These are phyloP conservation scores for Phyllostomus hastatus DNA, from an alignment of 2,113 vertebrate genomes.

Conservation along the genomic window DNA sequence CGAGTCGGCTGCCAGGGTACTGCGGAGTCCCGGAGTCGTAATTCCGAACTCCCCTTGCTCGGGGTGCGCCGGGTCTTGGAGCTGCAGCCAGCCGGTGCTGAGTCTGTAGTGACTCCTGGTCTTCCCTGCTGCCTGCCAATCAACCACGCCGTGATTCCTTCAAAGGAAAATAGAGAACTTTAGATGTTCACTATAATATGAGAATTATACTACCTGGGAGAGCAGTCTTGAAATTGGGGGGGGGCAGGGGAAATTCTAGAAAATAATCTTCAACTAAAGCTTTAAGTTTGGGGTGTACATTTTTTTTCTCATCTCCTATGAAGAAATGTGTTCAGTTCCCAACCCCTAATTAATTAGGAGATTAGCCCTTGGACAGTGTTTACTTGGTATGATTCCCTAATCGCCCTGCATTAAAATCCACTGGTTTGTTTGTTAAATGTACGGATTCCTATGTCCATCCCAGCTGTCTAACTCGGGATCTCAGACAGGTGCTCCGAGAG, in stretches of 20 bases:
- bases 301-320: not conserved
- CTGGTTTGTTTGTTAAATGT: conserved; percentile 61
- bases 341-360: conserved; percentile 54
- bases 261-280: not conserved
- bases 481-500: not conserved
- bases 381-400: conserved; percentile 42
- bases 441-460: not conserved
- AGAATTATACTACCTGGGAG: not conserved
- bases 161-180: not conserved
- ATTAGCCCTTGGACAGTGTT: conserved; percentile 48
- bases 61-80: not conserved
- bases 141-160: not conserved
- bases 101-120: not conserved
- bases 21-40: not conserved
- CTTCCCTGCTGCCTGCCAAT: not conserved
- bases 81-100: not conserved
- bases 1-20: not conserved
- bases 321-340: conserved; percentile 40
- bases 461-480: not conserved
- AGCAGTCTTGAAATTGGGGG: not conserved
- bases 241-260: not conserved
- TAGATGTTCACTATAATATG: not conserved
- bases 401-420: conserved; percentile 29
- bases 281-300: not conserved
- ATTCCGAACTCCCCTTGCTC: not conserved